Base-by-base conservation (phyloP, 1,140 invertebrate genomes). In the Xylocopa sonorina region DNA sequence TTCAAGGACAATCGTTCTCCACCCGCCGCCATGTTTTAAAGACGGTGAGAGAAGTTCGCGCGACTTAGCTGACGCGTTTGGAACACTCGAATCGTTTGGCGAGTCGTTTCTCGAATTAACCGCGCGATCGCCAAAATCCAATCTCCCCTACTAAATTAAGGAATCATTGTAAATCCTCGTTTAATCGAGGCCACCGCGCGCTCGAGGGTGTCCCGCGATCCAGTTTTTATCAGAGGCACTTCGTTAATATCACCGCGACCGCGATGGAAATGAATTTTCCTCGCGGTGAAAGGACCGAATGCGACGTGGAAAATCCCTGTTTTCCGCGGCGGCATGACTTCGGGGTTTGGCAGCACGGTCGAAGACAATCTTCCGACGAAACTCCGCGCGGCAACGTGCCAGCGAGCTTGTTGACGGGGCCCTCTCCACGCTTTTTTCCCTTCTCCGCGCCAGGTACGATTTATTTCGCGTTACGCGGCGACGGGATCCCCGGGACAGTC, bases 371-470 rank as follows among this genome's bases (percentile, higher is more conserved):
- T 62, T 43, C 21, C 76, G 76, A 76, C 55, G 67, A 53, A 72
- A 72, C 72, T 78, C 48, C 58, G 12, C n/a, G n/a, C 34, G 76
- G 76, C 76, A 72, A 46, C 7, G 58, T 78, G 76, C 76, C 76
- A 78, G 76, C 21, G 16, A 55, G 55, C 76, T 78, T 78, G 76
- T 78, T 78, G 76, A 78, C 76, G 68, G 38, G 48, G 27, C 34
- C 67, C 57, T 63, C 48, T 78, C 68, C 16, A 21, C 46, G 51
- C 67, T 16, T 50, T 66, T 57, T 55, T 66, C 24, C 38, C 12
- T 21, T 21, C 10, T 38, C n/a, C 10, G 0, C 51, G 66, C 12
- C 14, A n/a, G 43, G 27, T 53, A 73, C 68, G 68, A 78, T 63
- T 78, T 78, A 78, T 78, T 53, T 50, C 68, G 58, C 68, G 58